phyloP scores from a whole-genome alignment of 2,888 invertebrate species.

The Crematogaster levior region DNA sequence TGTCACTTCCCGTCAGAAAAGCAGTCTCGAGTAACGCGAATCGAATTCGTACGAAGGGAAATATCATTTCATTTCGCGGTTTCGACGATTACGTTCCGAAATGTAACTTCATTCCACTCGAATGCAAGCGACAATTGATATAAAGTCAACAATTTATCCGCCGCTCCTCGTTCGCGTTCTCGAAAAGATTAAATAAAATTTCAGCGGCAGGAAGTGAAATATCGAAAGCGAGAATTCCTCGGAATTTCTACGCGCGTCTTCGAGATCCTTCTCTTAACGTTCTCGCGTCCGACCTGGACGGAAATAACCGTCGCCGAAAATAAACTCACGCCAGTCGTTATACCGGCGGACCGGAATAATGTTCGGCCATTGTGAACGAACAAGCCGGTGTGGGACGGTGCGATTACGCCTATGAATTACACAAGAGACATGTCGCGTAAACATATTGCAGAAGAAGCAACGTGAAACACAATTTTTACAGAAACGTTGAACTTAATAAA shows the following conservation, averaged over 20 bases:
- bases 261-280: conserved; percentile 68
- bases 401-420: conserved; percentile 29
- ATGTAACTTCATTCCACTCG: neutral
- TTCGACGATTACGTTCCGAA: conserved; percentile 1
- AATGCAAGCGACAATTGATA: neutral
- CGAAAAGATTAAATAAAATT: conserved; percentile 22
- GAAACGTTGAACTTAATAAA: too few species aligned
- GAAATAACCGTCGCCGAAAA: conserved; percentile 82
- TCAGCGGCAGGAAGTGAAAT: conserved; percentile 35
- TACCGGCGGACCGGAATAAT: conserved; percentile 79
- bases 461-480: neutral
- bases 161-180: too few species aligned
- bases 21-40: conserved; percentile 50
- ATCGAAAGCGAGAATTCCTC: conserved; percentile 58
- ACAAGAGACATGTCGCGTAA: neutral
- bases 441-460: neutral
- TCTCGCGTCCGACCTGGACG: conserved; percentile 68
- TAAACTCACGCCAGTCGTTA: conserved; percentile 80
- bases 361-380: conserved; percentile 75
- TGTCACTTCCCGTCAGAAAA: conserved; percentile 71
- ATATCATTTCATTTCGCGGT: conserved; percentile 34
- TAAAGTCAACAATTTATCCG: neutral
- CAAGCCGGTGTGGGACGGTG: neutral
- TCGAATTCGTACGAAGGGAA: conserved; percentile 36
- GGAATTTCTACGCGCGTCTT: conserved; percentile 61